Evolutionary conservation across 2,888 invertebrate genomes (phyloP).

Genomic region (Macrosiphum euphorbiae): DNA sequence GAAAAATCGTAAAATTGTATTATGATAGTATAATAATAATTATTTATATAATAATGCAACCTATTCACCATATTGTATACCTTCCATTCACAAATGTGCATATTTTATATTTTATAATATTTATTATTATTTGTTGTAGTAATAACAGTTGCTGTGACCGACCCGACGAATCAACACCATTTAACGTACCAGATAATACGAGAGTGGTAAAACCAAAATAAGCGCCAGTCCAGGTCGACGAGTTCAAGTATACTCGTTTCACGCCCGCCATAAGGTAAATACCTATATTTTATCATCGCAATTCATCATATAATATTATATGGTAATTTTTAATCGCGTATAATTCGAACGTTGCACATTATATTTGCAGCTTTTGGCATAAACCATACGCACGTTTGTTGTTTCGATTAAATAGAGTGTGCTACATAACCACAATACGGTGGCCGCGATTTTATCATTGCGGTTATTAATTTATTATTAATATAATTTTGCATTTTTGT

Average conservation of each 20-base stretch:
- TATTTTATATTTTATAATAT: background rate
- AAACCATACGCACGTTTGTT: background rate
- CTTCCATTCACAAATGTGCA: background rate
- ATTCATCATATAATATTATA: background rate
- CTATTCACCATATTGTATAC: background rate
- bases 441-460: background rate
- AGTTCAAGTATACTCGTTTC: background rate
- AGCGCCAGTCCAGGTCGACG: background rate
- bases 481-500: no score
- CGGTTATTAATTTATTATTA: background rate
- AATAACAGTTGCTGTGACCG: background rate
- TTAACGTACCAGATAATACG: background rate
- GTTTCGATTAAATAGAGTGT: background rate
- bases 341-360: background rate
- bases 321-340: background rate
- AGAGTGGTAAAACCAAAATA: background rate
- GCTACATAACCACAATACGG: background rate
- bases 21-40: background rate
- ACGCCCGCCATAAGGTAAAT: background rate
- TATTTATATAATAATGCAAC: background rate
- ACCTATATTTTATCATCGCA: background rate
- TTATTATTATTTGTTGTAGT: background rate
- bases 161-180: background rate
- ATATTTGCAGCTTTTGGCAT: background rate
- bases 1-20: conserved; percentile 23